Evolutionary conservation across 2,888 invertebrate genomes (phyloP), one percentile per base, ranked within the genome.

Genomic region (Blastobasis lacticolella): DNA sequence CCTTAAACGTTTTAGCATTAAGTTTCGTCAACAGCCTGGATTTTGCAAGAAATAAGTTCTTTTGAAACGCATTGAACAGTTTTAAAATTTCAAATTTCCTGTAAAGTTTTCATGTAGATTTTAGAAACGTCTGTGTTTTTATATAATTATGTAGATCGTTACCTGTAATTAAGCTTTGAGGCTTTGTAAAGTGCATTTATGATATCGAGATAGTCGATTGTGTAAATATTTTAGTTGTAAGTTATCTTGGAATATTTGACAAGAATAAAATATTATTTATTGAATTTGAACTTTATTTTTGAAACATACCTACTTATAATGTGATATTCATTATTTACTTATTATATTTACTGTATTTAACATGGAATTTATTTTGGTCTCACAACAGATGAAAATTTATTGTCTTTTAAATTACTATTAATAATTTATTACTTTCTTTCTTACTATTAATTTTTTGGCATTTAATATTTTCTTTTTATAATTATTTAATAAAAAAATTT

Each of bases 201-300:
- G 52, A 64, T 60, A 59, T 68, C 66, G 63, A 67, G 67, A 62
- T 66, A 69, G 69, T 75, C 60, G 64, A 66, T 62, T 56, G 57
- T 78, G 79, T 81, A 78, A 66, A 79, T 78, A 81, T 57, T 64
- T 66, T 64, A 64, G 50, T 56, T 61, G 5, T 71, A 69, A 70
- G 64, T 59, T 49, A 55, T 66, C 37, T 47, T 48, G 49, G 64
- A 63, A 23, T 23, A 3, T 23, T 23, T 53, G 53, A 64, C 67
- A 67, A 67, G 66, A 81, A 76, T 80, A 83, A 76, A 74, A 23
- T 23, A 23, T 69, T 82, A 84, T 84, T 84, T 84, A 84, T 84
- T 84, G 73, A 77, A 68, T 64, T 54, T 55, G 53, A 55, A 57
- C 60, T 54, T 57, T 46, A 54, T 57, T 48, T 41, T 8, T 63